A percentile compares a stretch with the other conserved stretches of the same genome.
Conservation (phyloP, 2,797 vertebrate genomes). For the Myotis planiceps region DNA sequence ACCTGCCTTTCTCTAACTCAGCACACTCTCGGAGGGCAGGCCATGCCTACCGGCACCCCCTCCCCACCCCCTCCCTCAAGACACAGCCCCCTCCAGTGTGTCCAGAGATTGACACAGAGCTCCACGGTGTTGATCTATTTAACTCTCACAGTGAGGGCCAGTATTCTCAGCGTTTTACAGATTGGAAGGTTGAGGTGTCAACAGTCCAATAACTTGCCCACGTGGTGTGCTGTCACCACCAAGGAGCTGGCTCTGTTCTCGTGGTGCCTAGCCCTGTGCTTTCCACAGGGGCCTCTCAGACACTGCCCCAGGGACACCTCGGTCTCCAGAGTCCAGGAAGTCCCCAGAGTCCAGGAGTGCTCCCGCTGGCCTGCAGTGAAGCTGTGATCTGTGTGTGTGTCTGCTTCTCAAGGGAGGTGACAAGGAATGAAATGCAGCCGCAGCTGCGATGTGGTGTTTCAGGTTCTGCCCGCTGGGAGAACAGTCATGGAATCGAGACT, state of each 20-base stretch:
- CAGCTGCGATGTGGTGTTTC: too few relatives aligned
- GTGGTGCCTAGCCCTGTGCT: too few relatives aligned
- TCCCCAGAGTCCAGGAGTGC: too few relatives aligned
- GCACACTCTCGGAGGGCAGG: neutral
- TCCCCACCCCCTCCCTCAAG: accelerated
- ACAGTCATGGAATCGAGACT: too few relatives aligned
- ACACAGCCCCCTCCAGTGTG: neutral
- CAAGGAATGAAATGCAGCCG: neutral
- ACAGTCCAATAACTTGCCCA: neutral
- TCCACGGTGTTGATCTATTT: neutral
- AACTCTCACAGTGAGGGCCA: neutral
- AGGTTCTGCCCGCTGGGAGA: neutral
- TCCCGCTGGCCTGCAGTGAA: too few relatives aligned
- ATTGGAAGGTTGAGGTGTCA: neutral
- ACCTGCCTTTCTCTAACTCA: neutral
- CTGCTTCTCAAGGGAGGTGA: neutral
- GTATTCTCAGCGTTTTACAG: neutral
- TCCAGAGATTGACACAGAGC: neutral
- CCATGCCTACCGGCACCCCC: neutral
- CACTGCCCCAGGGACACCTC: neutral
- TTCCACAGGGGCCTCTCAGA: neutral
- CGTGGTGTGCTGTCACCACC: neutral
- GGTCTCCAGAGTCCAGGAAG: too few relatives aligned
- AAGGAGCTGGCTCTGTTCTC: neutral
- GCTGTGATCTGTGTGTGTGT: neutral